Evolutionary conservation across 2,888 invertebrate genomes (phyloP), one percentile per base, ranked within the genome.

Genomic region (Aelia acuminata): DNA sequence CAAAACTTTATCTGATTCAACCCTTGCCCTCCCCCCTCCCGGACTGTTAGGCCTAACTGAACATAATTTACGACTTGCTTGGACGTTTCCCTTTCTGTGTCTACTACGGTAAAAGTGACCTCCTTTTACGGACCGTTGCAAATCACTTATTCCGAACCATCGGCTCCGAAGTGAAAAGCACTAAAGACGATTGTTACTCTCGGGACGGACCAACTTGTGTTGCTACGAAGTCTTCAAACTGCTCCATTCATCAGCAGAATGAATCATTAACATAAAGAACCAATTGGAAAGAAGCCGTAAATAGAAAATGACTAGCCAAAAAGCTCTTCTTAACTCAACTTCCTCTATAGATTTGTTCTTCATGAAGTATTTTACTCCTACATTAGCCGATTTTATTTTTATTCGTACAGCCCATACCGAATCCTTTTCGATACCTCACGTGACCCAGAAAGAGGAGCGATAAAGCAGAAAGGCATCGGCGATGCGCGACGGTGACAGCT

Each of bases 1-100:
- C 18, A 20, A 31, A 35, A 15, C 7, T 35, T 70, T 70, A 31
- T 20, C 63, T 35, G 35, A 70, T 18, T 18, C 31, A 3, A 35
- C 63, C 63, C 18, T 35, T 35, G 18, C 35, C 63, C 20, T 7
- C n/a, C n/a, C n/a, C n/a, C n/a, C n/a, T n/a, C n/a, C 20, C 2
- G 26, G 13, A 35, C 63, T 18, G 63, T 70, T 70, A 70, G 63
- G 35, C 4, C 63, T 20, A 63, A 7, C 18, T 15, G 63, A 7
- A 18, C 31, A 70, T 35, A 35, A 70, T 70, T 70, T 70, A 70
- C 35, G 63, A 70, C 7, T 70, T 70, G 35, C 20, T 31, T 70
- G 63, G 63, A 70, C 63, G 18, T 70, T 70, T 70, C 63, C 63
- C 63, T 70, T 70, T 70, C 63, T 70, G 15, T 20, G 31, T 70